phyloP scores from a whole-genome alignment of 1,140 invertebrate genomes.

The Diprion similis region DNA sequence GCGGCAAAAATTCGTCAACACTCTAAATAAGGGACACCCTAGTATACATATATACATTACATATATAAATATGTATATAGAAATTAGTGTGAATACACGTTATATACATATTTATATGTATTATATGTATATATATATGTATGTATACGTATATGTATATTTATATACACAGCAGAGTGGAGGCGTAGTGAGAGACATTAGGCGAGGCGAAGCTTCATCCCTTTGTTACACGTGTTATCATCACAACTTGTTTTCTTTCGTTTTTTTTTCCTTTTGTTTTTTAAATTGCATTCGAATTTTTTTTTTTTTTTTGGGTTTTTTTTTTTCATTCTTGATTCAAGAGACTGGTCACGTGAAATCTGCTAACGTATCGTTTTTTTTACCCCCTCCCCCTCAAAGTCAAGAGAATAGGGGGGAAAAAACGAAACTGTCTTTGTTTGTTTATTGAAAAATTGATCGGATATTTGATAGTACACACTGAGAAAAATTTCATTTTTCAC shows the following conservation, averaged over 20 bases:
- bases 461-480: no score
- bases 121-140: constrained; percentile 11
- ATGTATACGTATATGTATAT: constrained; percentile 33
- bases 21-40: no score
- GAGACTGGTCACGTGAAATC: constrained; percentile 38
- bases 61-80: constrained; percentile 25
- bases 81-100: constrained; percentile 26
- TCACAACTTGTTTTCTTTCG: background rate
- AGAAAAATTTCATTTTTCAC: no score
- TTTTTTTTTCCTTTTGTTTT: background rate
- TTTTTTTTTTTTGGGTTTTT: no score
- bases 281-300: no score
- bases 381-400: no score
- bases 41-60: constrained; percentile 20
- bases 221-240: constrained; percentile 27
- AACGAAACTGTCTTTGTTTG: no score
- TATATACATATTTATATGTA: constrained; percentile 23
- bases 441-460: no score
- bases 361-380: no score
- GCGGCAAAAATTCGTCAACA: no score
- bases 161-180: constrained; percentile 52
- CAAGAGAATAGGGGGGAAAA: no score
- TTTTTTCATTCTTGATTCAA: constrained; percentile 43
- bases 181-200: constrained; percentile 60
- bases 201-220: constrained; percentile 61